Evolutionary conservation across 2,888 invertebrate species (phyloP).

Genomic region (Acleris literana): DNA sequence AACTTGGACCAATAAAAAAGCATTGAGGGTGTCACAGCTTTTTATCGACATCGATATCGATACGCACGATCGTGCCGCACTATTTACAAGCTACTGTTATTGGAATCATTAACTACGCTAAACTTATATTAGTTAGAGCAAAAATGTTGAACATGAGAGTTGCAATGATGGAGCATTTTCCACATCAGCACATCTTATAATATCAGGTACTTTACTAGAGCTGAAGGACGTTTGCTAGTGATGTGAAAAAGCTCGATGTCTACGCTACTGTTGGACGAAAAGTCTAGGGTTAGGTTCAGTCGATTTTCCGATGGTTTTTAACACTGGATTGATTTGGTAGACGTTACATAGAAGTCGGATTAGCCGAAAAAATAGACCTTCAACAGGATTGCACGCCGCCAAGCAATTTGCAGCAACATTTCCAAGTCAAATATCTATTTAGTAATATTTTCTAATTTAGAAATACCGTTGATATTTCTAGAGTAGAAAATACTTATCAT

Average conservation of each 20-base stretch:
- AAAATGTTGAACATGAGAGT: slow-evolving; percentile 55
- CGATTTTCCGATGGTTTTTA: slow-evolving; percentile 27
- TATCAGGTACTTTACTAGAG: slow-evolving; percentile 40
- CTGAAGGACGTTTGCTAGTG: slow-evolving; percentile 40
- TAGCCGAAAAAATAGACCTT: not conserved
- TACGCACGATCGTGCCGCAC: slow-evolving; percentile 49
- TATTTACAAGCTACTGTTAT: slow-evolving; percentile 41
- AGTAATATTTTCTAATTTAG: slow-evolving; percentile 16
- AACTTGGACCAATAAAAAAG: slow-evolving; percentile 65
- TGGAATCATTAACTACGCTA: slow-evolving; percentile 36
- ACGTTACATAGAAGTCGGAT: too few species aligned
- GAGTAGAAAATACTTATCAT: slow-evolving; percentile 14
- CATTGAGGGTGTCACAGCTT: slow-evolving; percentile 48
- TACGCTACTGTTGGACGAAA: slow-evolving; percentile 80
- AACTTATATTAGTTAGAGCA: slow-evolving; percentile 49
- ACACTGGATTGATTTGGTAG: slow-evolving; percentile 21
- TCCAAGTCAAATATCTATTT: not conserved
- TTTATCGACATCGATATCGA: slow-evolving; percentile 41
- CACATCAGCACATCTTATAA: slow-evolving; percentile 51
- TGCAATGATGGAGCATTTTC: slow-evolving; percentile 59
- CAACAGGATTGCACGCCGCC: not conserved
- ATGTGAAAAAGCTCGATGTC: slow-evolving; percentile 58
- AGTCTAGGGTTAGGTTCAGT: slow-evolving; percentile 37
- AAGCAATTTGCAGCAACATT: not conserved
- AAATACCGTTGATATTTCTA: slow-evolving; percentile 21